Conservation (phyloP, 2,113 vertebrate genomes). For the Oncorhynchus keta region DNA sequence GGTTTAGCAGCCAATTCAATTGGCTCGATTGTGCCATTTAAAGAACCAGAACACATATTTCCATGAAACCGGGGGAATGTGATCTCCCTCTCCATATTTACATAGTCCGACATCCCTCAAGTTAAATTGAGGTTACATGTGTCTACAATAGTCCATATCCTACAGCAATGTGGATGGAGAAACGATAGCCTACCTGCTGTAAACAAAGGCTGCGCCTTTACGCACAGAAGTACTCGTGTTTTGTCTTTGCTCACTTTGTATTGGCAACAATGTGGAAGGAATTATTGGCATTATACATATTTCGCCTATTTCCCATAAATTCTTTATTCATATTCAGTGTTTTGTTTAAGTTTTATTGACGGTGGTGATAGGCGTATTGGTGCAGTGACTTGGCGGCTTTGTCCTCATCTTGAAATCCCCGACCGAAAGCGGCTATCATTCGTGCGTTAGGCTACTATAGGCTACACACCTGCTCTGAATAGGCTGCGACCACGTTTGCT, state of each 20-base stretch:
- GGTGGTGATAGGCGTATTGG: neutral
- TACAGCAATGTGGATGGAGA: neutral
- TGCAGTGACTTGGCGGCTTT: conserved; percentile 24
- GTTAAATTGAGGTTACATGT: neutral
- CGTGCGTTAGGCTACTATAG: neutral
- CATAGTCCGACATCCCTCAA: neutral
- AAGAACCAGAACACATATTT: conserved; percentile 35
- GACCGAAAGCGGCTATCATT: neutral
- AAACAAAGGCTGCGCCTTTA: conserved; percentile 33
- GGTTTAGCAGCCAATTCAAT: conserved; percentile 49
- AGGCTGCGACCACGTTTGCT: conserved; percentile 6
- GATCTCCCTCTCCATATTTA: neutral
- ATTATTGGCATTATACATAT: neutral
- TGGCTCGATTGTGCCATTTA: conserved; percentile 27
- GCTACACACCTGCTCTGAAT: neutral
- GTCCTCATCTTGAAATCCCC: conserved; percentile 20
- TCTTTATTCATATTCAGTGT: neutral
- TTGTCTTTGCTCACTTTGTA: conserved; percentile 45
- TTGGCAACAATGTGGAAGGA: neutral
- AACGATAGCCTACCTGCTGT: neutral
- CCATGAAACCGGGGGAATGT: conserved; percentile 27
- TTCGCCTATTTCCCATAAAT: neutral
- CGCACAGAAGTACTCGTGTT: conserved; percentile 36
- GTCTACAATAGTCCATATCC: neutral
- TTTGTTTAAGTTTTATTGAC: neutral